Evolutionary conservation across 2,888 invertebrate genomes (phyloP).

Genomic region (Leptinotarsa juncta): DNA sequence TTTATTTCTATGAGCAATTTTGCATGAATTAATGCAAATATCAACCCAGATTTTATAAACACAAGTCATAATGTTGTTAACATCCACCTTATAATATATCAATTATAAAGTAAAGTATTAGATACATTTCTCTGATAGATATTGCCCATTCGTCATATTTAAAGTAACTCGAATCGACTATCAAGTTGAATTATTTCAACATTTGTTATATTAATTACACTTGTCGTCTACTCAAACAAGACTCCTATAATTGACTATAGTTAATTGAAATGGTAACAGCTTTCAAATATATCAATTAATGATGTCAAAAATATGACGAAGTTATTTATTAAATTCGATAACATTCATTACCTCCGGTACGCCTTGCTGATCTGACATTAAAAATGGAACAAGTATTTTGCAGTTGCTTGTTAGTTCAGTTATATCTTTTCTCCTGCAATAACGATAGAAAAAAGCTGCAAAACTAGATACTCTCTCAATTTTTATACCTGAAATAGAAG

Average conservation of each 20-base stretch:
- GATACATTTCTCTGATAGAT: constrained; percentile 23
- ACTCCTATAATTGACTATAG: constrained; percentile 4
- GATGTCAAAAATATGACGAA: constrained; percentile 1
- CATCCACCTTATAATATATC: constrained; percentile 10
- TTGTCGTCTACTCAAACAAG: constrained; percentile 23
- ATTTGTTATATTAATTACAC: constrained; percentile 14
- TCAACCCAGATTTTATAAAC: constrained; percentile 18
- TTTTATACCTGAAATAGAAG: too few relatives aligned
- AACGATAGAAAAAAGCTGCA: too few relatives aligned
- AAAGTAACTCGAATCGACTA: constrained; percentile 25
- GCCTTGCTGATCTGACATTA: not conserved
- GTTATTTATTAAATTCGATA: not conserved
- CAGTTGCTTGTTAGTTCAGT: too few relatives aligned
- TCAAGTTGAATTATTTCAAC: constrained; percentile 20
- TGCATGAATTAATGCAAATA: constrained; percentile 25
- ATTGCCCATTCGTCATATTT: constrained; percentile 25
- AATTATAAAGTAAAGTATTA: constrained; percentile 25
- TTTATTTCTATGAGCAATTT: too few relatives aligned
- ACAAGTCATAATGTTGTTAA: constrained; percentile 20
- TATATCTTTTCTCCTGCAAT: too few relatives aligned
- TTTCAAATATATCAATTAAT: constrained; percentile 26
- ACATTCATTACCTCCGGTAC: not conserved
- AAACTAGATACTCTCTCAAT: too few relatives aligned
- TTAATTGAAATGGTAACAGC: constrained; percentile 22
- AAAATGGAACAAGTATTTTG: not conserved